Percentiles rank a stretch among this genome's conserved stretches.
Evolutionary conservation across 1,140 invertebrate genomes (phyloP).

Genomic region (Centruroides vittatus): DNA sequence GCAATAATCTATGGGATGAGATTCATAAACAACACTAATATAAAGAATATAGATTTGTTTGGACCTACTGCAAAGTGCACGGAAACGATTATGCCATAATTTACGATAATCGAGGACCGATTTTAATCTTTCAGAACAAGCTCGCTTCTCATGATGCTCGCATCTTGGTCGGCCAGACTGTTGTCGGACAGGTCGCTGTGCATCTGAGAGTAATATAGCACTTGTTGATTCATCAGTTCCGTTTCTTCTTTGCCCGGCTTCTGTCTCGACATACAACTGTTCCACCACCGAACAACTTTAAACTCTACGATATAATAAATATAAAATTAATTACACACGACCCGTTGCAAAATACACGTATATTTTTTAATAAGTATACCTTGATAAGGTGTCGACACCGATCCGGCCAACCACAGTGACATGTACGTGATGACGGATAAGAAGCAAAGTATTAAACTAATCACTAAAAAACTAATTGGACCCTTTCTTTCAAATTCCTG

Average conservation of each 20-base stretch:
- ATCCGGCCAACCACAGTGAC: conserved; percentile 24
- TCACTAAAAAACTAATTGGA: conserved; percentile 28
- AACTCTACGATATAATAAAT: background rate
- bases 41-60: too few species aligned
- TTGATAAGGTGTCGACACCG: conserved; percentile 26
- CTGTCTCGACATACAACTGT: conserved; percentile 3
- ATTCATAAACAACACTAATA: too few species aligned
- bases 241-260: conserved; percentile 19
- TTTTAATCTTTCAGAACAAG: too few species aligned
- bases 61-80: too few species aligned
- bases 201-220: conserved; percentile 24
- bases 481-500: conserved; percentile 29
- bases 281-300: background rate
- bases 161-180: conserved; percentile 1
- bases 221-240: conserved; percentile 22
- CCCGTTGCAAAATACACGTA: conserved; percentile 2
- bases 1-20: too few species aligned
- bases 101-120: too few species aligned
- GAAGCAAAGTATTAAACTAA: conserved; percentile 27
- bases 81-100: too few species aligned
- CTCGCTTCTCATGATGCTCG: background rate
- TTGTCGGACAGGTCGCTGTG: conserved; percentile 9
- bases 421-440: conserved; percentile 25
- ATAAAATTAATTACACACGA: background rate
- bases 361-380: conserved; percentile 17